Conservation (phyloP, 1,140 invertebrate species). For the Nomia melanderi region DNA sequence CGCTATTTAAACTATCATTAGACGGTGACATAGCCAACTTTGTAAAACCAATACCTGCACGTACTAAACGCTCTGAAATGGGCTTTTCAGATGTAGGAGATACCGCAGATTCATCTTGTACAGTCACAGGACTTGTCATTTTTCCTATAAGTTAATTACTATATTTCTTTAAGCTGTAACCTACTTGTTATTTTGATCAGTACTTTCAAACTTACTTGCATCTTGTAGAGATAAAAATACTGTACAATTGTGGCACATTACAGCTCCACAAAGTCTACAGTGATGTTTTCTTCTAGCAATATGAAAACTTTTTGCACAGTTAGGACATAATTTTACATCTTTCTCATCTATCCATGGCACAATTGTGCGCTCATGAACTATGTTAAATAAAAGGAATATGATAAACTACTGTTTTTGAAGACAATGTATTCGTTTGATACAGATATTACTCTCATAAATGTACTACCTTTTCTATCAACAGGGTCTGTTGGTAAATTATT, state of each 20-base stretch:
- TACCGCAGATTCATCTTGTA: slow-evolving; percentile 74
- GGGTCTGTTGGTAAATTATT: slow-evolving; percentile 91
- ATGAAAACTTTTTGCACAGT: slow-evolving; percentile 94
- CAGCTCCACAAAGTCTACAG: slow-evolving; percentile 96
- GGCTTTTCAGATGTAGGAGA: slow-evolving; percentile 70
- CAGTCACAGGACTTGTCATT: slow-evolving; percentile 82
- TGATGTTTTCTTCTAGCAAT: slow-evolving; percentile 95
- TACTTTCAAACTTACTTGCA: slow-evolving; percentile 86
- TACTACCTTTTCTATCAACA: slow-evolving; percentile 89
- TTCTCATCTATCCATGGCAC: slow-evolving; percentile 97
- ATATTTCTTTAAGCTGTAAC: not conserved
- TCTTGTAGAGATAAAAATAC: slow-evolving; percentile 90
- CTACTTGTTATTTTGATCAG: not conserved
- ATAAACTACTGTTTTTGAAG: slow-evolving; percentile 16
- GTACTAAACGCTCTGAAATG: slow-evolving; percentile 80
- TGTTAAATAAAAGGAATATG: slow-evolving; percentile 52
- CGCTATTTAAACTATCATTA: slow-evolving; percentile 79
- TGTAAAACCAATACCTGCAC: slow-evolving; percentile 80
- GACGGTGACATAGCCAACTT: slow-evolving; percentile 79
- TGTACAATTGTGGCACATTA: slow-evolving; percentile 97
- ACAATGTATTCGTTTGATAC: not conserved
- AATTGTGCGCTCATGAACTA: slow-evolving; percentile 88
- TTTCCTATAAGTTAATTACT: slow-evolving; percentile 79
- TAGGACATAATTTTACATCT: slow-evolving; percentile 94
- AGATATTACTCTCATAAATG: not conserved